These are phyloP conservation scores for Leiothrix lutea DNA, from an alignment of 2,113 vertebrate genomes.

Conservation along the genomic window DNA sequence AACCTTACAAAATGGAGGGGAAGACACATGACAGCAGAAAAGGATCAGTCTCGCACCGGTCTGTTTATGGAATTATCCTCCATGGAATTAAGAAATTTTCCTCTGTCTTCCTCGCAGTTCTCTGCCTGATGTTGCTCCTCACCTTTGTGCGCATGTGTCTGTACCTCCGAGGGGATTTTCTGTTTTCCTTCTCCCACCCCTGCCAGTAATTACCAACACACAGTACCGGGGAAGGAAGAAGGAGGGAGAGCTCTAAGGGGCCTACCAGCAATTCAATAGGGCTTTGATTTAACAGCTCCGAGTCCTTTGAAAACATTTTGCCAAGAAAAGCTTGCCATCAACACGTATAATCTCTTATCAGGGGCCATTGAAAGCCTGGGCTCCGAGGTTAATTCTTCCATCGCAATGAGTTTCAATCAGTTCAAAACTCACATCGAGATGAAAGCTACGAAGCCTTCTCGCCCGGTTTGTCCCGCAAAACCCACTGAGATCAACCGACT, in stretches of 20 bases:
- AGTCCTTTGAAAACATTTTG: slow-evolving; percentile 87
- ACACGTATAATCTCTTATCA: slow-evolving; percentile 99
- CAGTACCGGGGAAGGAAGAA: neutral
- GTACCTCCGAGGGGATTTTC: neutral
- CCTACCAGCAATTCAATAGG: slow-evolving; percentile 72
- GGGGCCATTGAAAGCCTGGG: slow-evolving; percentile 94
- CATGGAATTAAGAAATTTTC: neutral
- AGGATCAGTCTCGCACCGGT: neutral
- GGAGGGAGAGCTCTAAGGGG: slow-evolving; percentile 35
- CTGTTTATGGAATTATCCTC: neutral
- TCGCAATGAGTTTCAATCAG: slow-evolving; percentile 99
- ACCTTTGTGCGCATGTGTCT: neutral
- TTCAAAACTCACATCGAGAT: slow-evolving; percentile 98
- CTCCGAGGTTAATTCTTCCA: slow-evolving; percentile 98
- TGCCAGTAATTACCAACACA: slow-evolving; percentile 45
- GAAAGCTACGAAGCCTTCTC: slow-evolving; percentile 87
- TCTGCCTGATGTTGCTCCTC: neutral
- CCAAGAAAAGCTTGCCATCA: slow-evolving; percentile 96
- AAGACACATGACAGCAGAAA: neutral
- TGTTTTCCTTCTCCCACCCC: slow-evolving; percentile 10
- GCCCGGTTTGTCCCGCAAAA: slow-evolving; percentile 80
- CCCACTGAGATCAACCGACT: slow-evolving; percentile 89
- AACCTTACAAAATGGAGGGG: neutral
- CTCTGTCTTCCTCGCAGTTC: neutral
- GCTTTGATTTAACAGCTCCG: slow-evolving; percentile 90